Conservation (phyloP, 2,113 vertebrate genomes). For the Recurvirostra avosetta region DNA sequence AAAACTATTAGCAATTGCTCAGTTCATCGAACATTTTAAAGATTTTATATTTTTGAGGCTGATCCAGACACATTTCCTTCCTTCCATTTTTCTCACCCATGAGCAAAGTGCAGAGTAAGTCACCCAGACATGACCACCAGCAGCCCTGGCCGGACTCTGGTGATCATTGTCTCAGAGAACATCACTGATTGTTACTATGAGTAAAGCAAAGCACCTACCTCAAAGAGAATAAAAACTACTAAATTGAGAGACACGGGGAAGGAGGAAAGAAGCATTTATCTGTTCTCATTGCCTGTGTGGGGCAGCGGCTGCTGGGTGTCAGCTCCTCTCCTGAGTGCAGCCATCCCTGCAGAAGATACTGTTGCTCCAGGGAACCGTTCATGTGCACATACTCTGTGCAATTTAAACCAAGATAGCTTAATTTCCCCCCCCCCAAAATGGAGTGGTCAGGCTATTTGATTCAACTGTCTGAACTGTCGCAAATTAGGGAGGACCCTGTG, state of each 20-base stretch:
- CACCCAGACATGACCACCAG: background rate
- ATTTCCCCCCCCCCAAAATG: no score
- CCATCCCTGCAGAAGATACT: no score
- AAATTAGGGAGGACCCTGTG: no score
- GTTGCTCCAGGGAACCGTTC: no score
- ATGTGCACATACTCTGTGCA: no score
- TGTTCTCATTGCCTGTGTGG: no score
- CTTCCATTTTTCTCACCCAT: background rate
- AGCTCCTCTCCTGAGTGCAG: no score
- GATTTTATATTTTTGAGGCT: background rate
- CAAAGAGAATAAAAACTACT: background rate
- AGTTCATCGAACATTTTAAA: background rate
- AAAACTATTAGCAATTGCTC: background rate
- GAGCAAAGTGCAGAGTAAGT: background rate
- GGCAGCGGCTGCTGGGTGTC: no score
- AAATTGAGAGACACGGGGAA: background rate
- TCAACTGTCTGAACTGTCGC: no score
- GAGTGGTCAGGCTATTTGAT: no score
- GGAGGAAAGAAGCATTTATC: background rate
- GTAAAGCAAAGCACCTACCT: background rate
- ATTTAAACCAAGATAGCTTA: no score
- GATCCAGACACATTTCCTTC: background rate
- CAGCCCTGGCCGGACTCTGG: accelerated
- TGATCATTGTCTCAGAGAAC: background rate
- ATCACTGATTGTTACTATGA: background rate